Percentiles rank a stretch among this genome's conserved stretches.
phyloP scores from a whole-genome alignment of 1,140 invertebrate genomes.

The Planococcus citri region DNA sequence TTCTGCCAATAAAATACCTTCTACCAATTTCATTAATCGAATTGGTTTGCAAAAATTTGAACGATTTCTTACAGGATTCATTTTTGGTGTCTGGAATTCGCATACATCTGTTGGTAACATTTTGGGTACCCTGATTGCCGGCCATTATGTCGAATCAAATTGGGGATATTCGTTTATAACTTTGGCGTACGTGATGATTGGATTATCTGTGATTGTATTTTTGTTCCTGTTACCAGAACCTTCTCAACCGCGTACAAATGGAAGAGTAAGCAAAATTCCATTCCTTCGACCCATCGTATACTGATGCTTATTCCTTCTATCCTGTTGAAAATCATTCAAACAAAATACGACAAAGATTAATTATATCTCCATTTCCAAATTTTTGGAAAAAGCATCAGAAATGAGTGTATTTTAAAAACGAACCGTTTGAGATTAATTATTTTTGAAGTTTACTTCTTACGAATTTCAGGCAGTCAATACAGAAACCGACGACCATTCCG shows the following conservation, averaged over 20 bases:
- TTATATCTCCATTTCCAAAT: no score
- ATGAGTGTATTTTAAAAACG: background rate
- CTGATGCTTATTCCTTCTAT: slow-evolving; percentile 4
- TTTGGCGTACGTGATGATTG: slow-evolving; percentile 73
- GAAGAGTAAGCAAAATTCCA: background rate
- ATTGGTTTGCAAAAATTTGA: background rate
- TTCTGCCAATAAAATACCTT: background rate
- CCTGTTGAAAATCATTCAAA: no score
- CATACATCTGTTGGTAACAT: slow-evolving; percentile 95
- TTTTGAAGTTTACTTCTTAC: background rate
- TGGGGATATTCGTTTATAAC: slow-evolving; percentile 90
- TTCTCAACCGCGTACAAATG: background rate
- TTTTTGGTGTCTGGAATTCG: slow-evolving; percentile 94
- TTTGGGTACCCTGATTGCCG: slow-evolving; percentile 71
- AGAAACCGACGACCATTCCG: background rate
- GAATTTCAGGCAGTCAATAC: background rate
- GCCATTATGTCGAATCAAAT: slow-evolving; percentile 65
- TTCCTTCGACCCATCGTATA: background rate
- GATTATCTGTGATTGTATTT: slow-evolving; percentile 65
- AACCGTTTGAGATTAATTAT: background rate
- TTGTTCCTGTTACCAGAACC: slow-evolving; percentile 74
- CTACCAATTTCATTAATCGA: background rate
- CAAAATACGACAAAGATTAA: no score
- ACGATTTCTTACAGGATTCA: slow-evolving; percentile 47
- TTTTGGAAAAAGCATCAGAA: background rate